A percentile compares a stretch with the other conserved stretches of the same genome.
Evolutionary conservation across 2,113 vertebrate species (phyloP).

Genomic region (Cheilinus undulatus): DNA sequence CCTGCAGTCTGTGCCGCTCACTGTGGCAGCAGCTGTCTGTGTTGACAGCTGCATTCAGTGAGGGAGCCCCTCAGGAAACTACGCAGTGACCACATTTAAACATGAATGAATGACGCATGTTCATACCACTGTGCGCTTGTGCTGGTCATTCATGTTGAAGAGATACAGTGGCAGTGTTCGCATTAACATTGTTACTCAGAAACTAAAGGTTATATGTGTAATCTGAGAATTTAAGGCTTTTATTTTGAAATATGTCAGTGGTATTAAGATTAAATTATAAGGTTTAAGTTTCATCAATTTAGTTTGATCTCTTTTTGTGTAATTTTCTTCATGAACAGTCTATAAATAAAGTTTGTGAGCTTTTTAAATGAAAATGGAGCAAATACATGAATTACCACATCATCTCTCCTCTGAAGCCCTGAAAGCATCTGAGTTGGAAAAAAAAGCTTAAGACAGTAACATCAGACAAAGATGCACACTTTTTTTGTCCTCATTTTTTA

Average conservation of each 20-base stretch:
- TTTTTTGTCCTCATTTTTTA: conserved; percentile 52
- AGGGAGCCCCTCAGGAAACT: not conserved
- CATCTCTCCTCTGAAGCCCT: not conserved
- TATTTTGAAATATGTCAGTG: not conserved
- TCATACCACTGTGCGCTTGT: not conserved
- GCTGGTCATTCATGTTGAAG: not conserved
- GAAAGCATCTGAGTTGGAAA: conserved; percentile 10
- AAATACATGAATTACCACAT: no score
- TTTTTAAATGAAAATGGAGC: not conserved
- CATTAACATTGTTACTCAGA: not conserved
- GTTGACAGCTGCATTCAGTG: conserved; percentile 14
- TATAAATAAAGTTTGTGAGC: not conserved
- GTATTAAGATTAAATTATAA: not conserved
- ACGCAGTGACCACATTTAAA: conserved; percentile 5
- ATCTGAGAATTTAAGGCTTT: not conserved
- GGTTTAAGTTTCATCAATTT: not conserved
- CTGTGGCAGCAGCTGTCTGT: not conserved
- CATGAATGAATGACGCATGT: conserved; percentile 16
- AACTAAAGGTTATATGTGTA: not conserved
- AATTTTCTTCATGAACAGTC: not conserved
- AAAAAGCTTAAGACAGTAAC: conserved; percentile 28
- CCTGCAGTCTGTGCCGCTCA: not conserved
- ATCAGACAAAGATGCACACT: conserved; percentile 11
- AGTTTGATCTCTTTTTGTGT: not conserved
- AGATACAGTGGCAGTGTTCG: not conserved